These are phyloP conservation scores for Vespertilio murinus DNA, from an alignment of 2,797 vertebrate genomes.

Conservation along the genomic window DNA sequence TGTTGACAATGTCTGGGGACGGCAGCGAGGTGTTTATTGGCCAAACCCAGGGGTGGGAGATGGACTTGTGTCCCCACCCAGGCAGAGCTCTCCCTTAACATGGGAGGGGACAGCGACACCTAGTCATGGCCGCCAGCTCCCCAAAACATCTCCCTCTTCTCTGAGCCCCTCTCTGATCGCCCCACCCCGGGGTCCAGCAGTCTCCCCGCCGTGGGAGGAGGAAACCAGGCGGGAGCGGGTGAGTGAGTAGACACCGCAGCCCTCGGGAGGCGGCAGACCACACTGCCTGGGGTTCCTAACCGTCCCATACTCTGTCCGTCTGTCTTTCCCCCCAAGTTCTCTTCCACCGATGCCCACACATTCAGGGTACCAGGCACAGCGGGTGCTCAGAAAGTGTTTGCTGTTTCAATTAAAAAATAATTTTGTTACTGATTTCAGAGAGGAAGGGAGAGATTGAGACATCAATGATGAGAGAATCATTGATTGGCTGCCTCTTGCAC, in stretches of 20 bases:
- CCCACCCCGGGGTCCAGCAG: background rate
- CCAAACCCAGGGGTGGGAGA: background rate
- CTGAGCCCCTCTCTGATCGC: background rate
- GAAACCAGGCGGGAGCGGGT: background rate
- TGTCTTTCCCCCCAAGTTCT: background rate
- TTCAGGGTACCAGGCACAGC: background rate
- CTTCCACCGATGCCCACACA: background rate
- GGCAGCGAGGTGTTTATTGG: background rate
- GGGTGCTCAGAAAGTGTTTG: background rate
- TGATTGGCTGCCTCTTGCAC: too few relatives aligned
- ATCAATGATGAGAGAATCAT: too few relatives aligned
- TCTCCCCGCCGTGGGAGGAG: background rate
- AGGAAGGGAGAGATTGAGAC: too few relatives aligned
- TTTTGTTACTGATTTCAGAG: too few relatives aligned
- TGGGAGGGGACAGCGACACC: background rate
- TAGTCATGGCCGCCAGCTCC: background rate
- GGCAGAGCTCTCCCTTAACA: background rate
- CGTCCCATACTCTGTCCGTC: background rate
- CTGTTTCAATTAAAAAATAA: background rate
- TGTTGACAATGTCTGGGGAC: conserved; percentile 92
- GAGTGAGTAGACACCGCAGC: background rate
- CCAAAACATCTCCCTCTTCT: background rate
- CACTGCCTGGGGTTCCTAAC: background rate
- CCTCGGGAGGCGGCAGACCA: background rate
- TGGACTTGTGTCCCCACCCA: background rate